These are phyloP conservation scores for Hydra vulgaris DNA, from an alignment of 30 jellyfish, hydroid and myxozoan species.

Conservation along the genomic window DNA sequence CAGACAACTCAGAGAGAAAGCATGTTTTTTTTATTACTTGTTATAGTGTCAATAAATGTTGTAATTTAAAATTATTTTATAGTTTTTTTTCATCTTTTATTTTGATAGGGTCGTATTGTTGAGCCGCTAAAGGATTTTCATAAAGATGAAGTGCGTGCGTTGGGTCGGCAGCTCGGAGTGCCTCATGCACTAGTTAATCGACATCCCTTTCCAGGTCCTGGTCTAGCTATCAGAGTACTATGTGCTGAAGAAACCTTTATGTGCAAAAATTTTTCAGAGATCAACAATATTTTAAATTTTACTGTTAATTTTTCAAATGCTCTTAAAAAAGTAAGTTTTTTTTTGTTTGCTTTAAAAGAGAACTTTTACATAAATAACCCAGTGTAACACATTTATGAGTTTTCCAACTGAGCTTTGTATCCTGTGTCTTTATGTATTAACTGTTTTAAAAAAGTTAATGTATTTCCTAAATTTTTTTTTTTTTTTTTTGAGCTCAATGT, in stretches of 20 bases:
- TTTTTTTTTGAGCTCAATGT: too few relatives aligned
- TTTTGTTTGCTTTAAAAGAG: too few relatives aligned
- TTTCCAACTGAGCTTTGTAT: too few relatives aligned
- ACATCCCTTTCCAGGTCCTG: constrained; percentile 99
- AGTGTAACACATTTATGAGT: too few relatives aligned
- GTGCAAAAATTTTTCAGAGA: constrained; percentile 76
- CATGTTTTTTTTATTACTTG: neutral
- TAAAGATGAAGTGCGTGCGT: constrained; percentile 87
- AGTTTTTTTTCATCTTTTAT: neutral
- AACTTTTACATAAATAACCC: neutral
- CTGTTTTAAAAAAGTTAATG: too few relatives aligned
- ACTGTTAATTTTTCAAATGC: constrained; percentile 74
- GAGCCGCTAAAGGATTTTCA: constrained; percentile 97
- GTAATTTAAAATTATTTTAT: too few relatives aligned
- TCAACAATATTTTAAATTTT: constrained; percentile 63
- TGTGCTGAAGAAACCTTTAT: constrained; percentile 85
- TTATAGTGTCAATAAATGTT: neutral
- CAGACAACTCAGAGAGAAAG: constrained; percentile 84
- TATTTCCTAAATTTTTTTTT: too few relatives aligned
- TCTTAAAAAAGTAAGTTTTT: constrained; percentile 46
- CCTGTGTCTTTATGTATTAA: too few relatives aligned
- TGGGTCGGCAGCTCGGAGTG: constrained; percentile 72
- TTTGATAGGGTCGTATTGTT: constrained; percentile 77
- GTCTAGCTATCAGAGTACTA: constrained; percentile 84
- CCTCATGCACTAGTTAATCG: constrained; percentile 78